Evolutionary conservation across 2,113 vertebrate species (phyloP).

Genomic region (Leiothrix lutea): DNA sequence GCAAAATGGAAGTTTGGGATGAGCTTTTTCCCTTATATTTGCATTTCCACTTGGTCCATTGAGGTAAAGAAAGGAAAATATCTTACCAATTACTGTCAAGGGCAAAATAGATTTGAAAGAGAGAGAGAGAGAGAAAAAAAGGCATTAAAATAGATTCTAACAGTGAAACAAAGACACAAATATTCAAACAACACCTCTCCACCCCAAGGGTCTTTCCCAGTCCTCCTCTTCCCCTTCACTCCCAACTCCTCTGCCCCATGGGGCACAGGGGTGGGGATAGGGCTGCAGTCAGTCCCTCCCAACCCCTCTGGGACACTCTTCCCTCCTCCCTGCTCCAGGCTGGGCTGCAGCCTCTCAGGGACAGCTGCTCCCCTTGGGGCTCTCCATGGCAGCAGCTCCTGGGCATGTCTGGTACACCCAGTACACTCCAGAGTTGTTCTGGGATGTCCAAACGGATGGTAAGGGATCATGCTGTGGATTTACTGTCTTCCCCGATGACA

Average conservation of each 20-base stretch:
- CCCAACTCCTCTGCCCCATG: rapidly evolving
- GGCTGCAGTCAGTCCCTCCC: not conserved
- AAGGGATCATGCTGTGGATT: not conserved
- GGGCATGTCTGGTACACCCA: rapidly evolving
- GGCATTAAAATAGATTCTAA: not conserved
- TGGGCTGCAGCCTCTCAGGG: not conserved
- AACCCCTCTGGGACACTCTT: not conserved
- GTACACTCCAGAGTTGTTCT: not conserved
- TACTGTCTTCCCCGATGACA: not conserved
- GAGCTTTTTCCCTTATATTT: not conserved
- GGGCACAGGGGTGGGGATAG: not conserved
- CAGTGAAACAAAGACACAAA: not conserved
- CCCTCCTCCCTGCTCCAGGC: not conserved
- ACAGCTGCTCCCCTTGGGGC: not conserved
- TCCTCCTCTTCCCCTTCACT: rapidly evolving
- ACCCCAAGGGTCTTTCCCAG: not conserved
- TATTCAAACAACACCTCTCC: not conserved
- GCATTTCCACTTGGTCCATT: not conserved
- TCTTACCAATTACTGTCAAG: not conserved
- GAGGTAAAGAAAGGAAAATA: not conserved
- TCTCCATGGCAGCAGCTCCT: not conserved
- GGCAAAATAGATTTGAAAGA: not conserved
- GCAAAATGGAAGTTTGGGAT: not conserved
- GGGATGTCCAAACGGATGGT: not conserved
- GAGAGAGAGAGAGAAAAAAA: not conserved